Base-by-base conservation (phyloP, 2,113 vertebrate species). In the Crypturellus undulatus region DNA sequence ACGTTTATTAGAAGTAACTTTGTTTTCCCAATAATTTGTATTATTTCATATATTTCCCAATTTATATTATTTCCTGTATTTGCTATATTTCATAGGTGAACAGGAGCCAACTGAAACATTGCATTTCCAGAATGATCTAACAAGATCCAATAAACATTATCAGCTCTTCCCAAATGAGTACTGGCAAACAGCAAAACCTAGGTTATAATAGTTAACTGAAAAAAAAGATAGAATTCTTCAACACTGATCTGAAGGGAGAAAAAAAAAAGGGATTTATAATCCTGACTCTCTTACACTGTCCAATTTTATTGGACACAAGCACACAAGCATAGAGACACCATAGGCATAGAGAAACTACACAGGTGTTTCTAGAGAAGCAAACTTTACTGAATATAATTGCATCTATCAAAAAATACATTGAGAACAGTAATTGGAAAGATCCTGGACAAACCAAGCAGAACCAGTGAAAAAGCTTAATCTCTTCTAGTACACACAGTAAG, bases 351-450 rank as follows among this genome's bases (percentile, higher is more conserved):
- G 64, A 91, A 85, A 49, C 43, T 69, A 70, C 26, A 22, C 1
- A 10, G 9, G 21, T 3, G 0, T 45, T 83, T 75, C 28, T 49
- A 47, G 65, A 43, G 75, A 69, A 75, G 15, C 17, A 62, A 30
- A 43, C 28, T 64, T 45, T 5, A 34, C 20, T 17, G 5, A 5
- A 34, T 38, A 22, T 40, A 21, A 79, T 26, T 45, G 60, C 9
- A 58, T 62, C 34, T 30, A 3, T 36, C 28, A 77, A 42, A 62
- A 84, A 64, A 7, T 8, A 30, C 0, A 0, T 45, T 2, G 30
- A 92, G 47, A 19, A 85, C 25, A 77, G 30, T 36, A 54, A 32
- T 0, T 67, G 62, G 65, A 79, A 82, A 79, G 19, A 36, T 17
- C 21, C 28, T 24, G 26, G 54, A 40, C 40, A 77, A 85, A 63